Percentiles rank a stretch among this genome's conserved stretches.
These are phyloP conservation scores for Berghia stephanieae DNA, from an alignment of 1,140 invertebrate species.

Conservation along the genomic window DNA sequence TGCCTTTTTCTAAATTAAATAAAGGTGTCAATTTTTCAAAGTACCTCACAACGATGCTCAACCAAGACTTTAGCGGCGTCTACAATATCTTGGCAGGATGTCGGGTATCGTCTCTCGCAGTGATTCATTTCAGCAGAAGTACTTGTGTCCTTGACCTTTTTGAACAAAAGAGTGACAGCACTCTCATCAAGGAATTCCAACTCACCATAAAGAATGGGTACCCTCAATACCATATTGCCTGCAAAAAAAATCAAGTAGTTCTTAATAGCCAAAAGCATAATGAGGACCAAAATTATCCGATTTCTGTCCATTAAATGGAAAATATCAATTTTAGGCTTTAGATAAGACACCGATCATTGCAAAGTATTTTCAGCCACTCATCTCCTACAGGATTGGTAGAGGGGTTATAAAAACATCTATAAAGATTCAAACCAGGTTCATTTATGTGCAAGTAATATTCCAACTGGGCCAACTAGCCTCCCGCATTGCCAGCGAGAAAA, in stretches of 20 bases:
- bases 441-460: no score
- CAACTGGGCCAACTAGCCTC: no score
- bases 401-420: no score
- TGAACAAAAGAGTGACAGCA: constrained; percentile 70
- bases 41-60: constrained; percentile 59
- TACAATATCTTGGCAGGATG: constrained; percentile 69
- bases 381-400: no score
- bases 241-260: constrained; percentile 25
- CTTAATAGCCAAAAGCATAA: background rate
- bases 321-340: no score
- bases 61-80: constrained; percentile 61
- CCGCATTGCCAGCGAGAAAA: no score
- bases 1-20: background rate
- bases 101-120: constrained; percentile 69
- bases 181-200: constrained; percentile 70
- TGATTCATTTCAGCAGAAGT: constrained; percentile 61
- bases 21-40: background rate
- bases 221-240: constrained; percentile 68
- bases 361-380: no score
- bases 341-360: no score
- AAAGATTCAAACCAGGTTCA: no score
- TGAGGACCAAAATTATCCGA: background rate
- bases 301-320: no score
- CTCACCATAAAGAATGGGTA: constrained; percentile 71
- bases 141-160: constrained; percentile 47